These are phyloP conservation scores for Drosophila fuyamai DNA, from an alignment of 1,140 invertebrate genomes.

Conservation along the genomic window DNA sequence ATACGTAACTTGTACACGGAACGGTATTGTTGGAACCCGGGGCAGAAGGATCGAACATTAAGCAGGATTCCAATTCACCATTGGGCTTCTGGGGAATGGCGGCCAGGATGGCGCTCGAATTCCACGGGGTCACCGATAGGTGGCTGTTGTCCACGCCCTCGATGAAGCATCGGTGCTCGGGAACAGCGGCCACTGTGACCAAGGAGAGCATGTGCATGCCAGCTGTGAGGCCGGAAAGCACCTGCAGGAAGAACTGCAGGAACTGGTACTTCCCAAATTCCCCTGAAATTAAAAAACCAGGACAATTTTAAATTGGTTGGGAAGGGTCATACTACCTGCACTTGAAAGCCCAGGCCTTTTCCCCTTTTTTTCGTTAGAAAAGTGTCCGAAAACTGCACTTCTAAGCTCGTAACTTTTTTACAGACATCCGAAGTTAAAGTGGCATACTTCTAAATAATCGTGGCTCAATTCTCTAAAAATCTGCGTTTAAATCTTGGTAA, in stretches of 20 bases:
- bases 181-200: constrained; percentile 91
- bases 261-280: constrained; percentile 92
- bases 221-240: constrained; percentile 90
- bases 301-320: neutral
- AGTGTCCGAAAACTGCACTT: no score
- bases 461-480: no score
- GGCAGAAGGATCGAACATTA: constrained; percentile 84
- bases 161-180: constrained; percentile 90
- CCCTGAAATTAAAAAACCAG: constrained; percentile 85
- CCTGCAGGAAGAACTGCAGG: constrained; percentile 90
- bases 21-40: constrained; percentile 85
- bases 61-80: constrained; percentile 87
- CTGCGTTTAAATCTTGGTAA: no score
- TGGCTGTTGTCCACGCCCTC: constrained; percentile 86
- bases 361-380: no score
- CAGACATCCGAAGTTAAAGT: no score
- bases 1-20: constrained; percentile 88
- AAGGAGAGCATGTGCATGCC: constrained; percentile 92
- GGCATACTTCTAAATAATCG: no score
- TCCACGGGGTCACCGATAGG: constrained; percentile 85
- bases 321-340: neutral
- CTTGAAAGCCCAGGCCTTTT: no score
- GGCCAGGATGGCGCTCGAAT: constrained; percentile 85
- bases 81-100: constrained; percentile 85
- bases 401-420: no score